phyloP scores from a whole-genome alignment of 1,140 invertebrate species.

The Atopsyche davidsoni region DNA sequence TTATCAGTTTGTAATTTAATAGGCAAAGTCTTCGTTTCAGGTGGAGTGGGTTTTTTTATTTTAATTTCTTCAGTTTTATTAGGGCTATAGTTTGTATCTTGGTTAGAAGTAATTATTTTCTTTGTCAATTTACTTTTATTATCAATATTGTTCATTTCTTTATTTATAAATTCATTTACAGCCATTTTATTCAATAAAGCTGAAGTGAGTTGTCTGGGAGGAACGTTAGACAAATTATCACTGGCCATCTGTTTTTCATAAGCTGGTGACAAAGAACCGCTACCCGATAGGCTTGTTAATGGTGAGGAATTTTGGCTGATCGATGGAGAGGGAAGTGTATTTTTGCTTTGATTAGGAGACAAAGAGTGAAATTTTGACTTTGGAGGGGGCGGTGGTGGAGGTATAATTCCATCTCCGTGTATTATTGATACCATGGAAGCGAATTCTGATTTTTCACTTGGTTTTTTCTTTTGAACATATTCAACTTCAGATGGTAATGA shows the following conservation, averaged over 20 bases:
- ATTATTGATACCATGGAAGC: background rate
- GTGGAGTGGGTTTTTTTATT: too few species aligned
- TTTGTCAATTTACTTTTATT: slow-evolving; percentile 1
- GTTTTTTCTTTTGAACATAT: too few species aligned
- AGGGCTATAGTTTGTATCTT: slow-evolving; percentile 4
- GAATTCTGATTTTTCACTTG: too few species aligned
- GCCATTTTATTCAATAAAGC: slow-evolving; percentile 26
- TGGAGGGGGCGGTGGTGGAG: slow-evolving; percentile 13
- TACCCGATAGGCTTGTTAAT: slow-evolving; percentile 24
- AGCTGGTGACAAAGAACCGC: slow-evolving; percentile 25
- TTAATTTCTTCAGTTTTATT: too few species aligned
- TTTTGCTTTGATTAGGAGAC: slow-evolving; percentile 2
- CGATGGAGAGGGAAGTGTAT: slow-evolving; percentile 14
- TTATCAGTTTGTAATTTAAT: too few species aligned
- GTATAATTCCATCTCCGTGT: slow-evolving; percentile 8
- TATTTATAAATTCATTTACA: slow-evolving; percentile 16
- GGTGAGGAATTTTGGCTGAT: slow-evolving; percentile 25
- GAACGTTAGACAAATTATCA: slow-evolving; percentile 16
- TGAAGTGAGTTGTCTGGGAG: slow-evolving; percentile 23
- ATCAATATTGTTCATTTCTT: slow-evolving; percentile 5
- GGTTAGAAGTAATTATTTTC: background rate
- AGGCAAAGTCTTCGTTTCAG: too few species aligned
- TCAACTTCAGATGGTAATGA: too few species aligned
- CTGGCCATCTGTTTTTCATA: slow-evolving; percentile 16
- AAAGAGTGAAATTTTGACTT: slow-evolving; percentile 17